These are phyloP conservation scores for Xenops minutus DNA, from an alignment of 2,797 vertebrate species.

Conservation along the genomic window DNA sequence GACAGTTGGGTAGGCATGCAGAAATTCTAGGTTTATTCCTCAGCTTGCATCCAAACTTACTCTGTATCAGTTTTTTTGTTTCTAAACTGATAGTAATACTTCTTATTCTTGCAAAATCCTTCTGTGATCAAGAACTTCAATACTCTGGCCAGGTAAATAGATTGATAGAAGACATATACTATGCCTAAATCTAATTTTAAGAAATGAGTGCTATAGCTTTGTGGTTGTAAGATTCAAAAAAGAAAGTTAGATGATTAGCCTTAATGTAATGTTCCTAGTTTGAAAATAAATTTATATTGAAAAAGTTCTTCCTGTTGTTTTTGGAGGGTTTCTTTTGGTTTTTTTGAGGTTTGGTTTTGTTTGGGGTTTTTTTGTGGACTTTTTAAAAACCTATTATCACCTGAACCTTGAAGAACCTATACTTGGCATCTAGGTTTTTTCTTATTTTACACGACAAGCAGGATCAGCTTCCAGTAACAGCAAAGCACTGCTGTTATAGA, in stretches of 20 bases:
- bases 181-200: not conserved
- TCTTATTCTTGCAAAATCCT: not conserved
- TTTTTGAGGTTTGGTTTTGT: not conserved
- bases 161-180: not conserved
- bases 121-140: not conserved
- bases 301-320: not conserved
- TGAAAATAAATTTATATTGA: not conserved
- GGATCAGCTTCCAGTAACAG: not conserved
- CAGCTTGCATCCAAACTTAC: not conserved
- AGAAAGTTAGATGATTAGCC: not conserved
- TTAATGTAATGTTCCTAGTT: not conserved
- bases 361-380: not conserved
- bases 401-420: not conserved
- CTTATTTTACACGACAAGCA: not conserved
- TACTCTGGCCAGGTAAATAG: not conserved
- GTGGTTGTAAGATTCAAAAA: not conserved
- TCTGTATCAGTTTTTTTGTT: not conserved
- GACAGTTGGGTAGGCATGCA: not conserved
- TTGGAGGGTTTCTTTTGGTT: not conserved
- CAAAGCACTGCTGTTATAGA: not conserved
- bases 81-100: not conserved
- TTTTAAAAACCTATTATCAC: not conserved
- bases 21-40: not conserved
- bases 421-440: not conserved
- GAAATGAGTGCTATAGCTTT: not conserved